Base-by-base conservation (phyloP, 2,113 vertebrate species). In the Galeopterus variegatus region DNA sequence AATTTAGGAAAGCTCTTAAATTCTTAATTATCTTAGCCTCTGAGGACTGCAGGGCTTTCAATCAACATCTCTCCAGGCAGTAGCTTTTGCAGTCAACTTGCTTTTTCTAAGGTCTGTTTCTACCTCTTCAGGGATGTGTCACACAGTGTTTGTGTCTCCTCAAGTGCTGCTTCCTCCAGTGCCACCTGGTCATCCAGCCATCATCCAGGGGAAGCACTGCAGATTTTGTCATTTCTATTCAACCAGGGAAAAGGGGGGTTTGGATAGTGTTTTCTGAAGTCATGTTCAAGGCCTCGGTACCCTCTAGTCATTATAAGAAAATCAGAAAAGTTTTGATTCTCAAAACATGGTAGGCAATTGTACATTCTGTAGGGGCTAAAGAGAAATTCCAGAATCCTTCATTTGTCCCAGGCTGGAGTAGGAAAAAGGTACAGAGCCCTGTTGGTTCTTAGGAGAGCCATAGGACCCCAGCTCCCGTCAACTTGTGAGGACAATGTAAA, bases 11-110 rank as follows among this genome's bases (percentile, higher is more conserved):
- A 94, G 56, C 48, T 77, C 67, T 93, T 65, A 83, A 93, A 89
- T 89, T 82, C 95, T 86, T 86, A 86, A 97, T 97, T 92, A 86
- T 93, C 70, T 82, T 77, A 58, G 77, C 73, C 45, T 95, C 50
- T 73, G 62, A 84, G 76, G 83, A 64, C 50, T 60, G 23, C 54
- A 12, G 79, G 52, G 77, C 81, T 97, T 97, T 90, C 81, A 56
- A 58, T 93, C 95, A 56, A 8, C 93, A 67, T 87, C 94, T 96
- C 97, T 58, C 67, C 36, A 95, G 81, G 77, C 45, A 75, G 67
- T 6, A 50, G 45, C 72, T 83, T 89, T 88, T 76, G 48, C 8
- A 52, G 62, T 41, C 76, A 90, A 24, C 90, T 65, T 54, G 24
- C 81, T 79, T 84, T 77, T 90, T 52, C 54, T 36, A 21, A 75